Conservation (phyloP, 2,797 vertebrate species). For the Brachymystax lenok region DNA sequence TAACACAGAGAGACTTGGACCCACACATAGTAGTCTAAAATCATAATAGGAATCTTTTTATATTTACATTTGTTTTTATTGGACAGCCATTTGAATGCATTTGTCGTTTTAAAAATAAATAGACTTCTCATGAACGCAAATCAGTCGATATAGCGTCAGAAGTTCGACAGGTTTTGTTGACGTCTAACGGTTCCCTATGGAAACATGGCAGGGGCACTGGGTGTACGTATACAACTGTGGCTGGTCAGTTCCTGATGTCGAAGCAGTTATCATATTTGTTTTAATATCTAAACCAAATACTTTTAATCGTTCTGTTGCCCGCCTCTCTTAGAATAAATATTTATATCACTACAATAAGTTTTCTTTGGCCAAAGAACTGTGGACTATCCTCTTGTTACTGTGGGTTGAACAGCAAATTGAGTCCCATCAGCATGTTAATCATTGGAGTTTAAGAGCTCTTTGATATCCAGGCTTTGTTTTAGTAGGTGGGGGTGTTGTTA, state of each 20-base stretch:
- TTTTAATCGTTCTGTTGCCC: slow-evolving; percentile 17
- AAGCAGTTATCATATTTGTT: slow-evolving; percentile 56
- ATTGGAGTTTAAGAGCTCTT: slow-evolving; percentile 53
- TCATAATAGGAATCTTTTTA: no score
- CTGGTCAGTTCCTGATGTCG: slow-evolving; percentile 33
- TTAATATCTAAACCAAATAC: slow-evolving; percentile 35
- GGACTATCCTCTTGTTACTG: slow-evolving; percentile 39
- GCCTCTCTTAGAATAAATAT: slow-evolving; percentile 9
- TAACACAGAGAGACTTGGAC: no score
- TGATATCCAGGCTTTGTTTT: slow-evolving; percentile 41
- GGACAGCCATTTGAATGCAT: background rate
- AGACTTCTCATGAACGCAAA: background rate
- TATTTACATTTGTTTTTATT: background rate
- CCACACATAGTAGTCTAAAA: background rate
- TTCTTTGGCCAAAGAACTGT: slow-evolving; percentile 48
- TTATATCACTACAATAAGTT: slow-evolving; percentile 21
- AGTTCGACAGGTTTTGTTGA: slow-evolving; percentile 65
- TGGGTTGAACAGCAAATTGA: slow-evolving; percentile 8
- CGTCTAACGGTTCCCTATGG: slow-evolving; percentile 63
- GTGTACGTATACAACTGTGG: slow-evolving; percentile 51
- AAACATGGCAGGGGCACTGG: slow-evolving; percentile 56
- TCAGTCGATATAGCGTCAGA: slow-evolving; percentile 45
- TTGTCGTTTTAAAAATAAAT: background rate
- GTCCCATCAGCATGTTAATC: slow-evolving; percentile 34
- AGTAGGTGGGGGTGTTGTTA: slow-evolving; percentile 39